phyloP scores from a whole-genome alignment of 2,888 invertebrate genomes.

The Belgica antarctica region DNA sequence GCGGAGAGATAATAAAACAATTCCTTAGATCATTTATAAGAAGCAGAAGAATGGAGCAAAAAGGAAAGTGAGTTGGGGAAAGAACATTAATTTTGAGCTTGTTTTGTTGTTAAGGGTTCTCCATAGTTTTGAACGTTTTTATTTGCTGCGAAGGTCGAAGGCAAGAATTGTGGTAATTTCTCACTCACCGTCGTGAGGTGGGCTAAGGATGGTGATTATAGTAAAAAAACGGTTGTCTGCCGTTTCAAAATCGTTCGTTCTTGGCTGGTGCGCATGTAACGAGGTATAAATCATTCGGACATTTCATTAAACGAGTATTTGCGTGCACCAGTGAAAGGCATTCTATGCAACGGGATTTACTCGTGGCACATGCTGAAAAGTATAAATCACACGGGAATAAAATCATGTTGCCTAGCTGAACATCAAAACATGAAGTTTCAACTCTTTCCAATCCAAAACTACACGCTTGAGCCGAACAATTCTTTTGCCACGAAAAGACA shows the following conservation, averaged over 20 bases:
- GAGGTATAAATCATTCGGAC: constrained; percentile 41
- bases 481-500: constrained; percentile 30
- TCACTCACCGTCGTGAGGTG: constrained; percentile 5
- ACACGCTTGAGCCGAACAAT: not conserved
- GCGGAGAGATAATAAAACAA: not conserved
- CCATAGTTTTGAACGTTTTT: not conserved
- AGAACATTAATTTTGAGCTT: constrained; percentile 24
- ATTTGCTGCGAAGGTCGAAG: constrained; percentile 7
- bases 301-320: constrained; percentile 43
- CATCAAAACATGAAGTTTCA: constrained; percentile 37
- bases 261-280: not conserved
- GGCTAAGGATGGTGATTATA: no score
- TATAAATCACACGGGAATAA: constrained; percentile 41
- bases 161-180: constrained; percentile 6
- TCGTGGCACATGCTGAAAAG: constrained; percentile 30
- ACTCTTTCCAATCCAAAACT: not conserved
- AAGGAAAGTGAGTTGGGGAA: not conserved
- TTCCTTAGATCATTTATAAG: not conserved
- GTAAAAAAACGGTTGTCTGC: not conserved
- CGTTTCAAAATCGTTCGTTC: not conserved
- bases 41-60: not conserved
- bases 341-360: constrained; percentile 32
- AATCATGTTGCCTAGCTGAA: constrained; percentile 35
- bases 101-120: constrained; percentile 27
- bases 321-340: constrained; percentile 33